phyloP scores from a whole-genome alignment of 2,888 invertebrate species.

The Drosophila silvestris region DNA sequence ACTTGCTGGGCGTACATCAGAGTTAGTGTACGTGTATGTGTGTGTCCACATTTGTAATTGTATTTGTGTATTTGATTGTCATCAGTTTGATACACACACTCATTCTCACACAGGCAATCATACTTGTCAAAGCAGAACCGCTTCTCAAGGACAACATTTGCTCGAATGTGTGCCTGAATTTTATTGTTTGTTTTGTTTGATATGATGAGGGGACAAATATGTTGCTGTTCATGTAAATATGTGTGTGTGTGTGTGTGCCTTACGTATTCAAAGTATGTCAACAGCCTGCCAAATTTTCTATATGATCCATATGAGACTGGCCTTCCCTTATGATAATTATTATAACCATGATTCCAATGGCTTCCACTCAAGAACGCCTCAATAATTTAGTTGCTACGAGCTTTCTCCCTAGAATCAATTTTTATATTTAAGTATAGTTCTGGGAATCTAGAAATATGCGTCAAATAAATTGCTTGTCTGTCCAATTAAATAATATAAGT shows the following conservation, averaged over 20 bases:
- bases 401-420: conserved; percentile 1
- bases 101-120: conserved; percentile 31
- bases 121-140: conserved; percentile 39
- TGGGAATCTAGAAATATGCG: conserved; percentile 6
- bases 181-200: conserved; percentile 80
- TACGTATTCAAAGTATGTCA: conserved; percentile 49
- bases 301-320: conserved; percentile 35
- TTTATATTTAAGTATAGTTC: not conserved
- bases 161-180: conserved; percentile 70
- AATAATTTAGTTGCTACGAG: conserved; percentile 26
- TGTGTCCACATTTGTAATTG: conserved; percentile 76
- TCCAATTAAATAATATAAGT: conserved; percentile 10
- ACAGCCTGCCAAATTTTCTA: conserved; percentile 59
- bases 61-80: conserved; percentile 82
- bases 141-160: conserved; percentile 80
- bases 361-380: conserved; percentile 21
- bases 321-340: conserved; percentile 54
- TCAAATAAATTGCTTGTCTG: conserved; percentile 8
- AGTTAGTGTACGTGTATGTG: conserved; percentile 35
- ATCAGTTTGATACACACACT: conserved; percentile 68
- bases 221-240: conserved; percentile 18
- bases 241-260: conserved; percentile 23
- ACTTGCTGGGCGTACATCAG: conserved; percentile 51
- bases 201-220: conserved; percentile 54
- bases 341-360: conserved; percentile 41